Conservation (phyloP, 2,797 vertebrate genomes). For the Poecilia velifera region DNA sequence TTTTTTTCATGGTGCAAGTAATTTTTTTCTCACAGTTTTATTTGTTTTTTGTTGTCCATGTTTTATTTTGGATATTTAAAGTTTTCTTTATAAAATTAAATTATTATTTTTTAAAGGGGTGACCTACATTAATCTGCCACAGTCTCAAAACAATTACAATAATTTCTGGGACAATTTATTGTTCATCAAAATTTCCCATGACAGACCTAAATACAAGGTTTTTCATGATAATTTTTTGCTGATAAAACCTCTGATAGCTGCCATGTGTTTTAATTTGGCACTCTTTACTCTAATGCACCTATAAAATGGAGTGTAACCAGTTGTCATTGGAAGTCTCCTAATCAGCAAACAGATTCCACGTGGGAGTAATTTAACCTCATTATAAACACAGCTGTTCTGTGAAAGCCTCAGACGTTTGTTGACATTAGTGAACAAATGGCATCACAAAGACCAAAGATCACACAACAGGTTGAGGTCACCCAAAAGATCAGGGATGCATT, state of each 20-base stretch:
- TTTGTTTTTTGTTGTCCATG: too few species aligned
- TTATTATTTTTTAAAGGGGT: too few species aligned
- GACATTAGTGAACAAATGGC: not conserved
- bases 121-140: too few species aligned
- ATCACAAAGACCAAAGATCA: not conserved
- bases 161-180: too few species aligned
- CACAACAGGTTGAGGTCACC: not conserved
- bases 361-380: not conserved
- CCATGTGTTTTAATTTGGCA: not conserved
- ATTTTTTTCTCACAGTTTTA: too few species aligned
- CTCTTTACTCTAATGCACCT: not conserved
- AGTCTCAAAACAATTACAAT: too few species aligned
- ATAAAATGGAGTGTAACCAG: not conserved
- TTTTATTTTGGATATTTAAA: too few species aligned
- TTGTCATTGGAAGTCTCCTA: not conserved
- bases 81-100: too few species aligned
- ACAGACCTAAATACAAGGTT: too few species aligned
- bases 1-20: too few species aligned
- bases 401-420: not conserved
- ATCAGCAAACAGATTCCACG: not conserved
- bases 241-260: not conserved
- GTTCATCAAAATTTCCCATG: too few species aligned
- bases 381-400: not conserved
- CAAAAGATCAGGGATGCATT: not conserved
- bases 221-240: not conserved